Conservation (phyloP, 23 tunicate species). For the Ascidia mentula region DNA sequence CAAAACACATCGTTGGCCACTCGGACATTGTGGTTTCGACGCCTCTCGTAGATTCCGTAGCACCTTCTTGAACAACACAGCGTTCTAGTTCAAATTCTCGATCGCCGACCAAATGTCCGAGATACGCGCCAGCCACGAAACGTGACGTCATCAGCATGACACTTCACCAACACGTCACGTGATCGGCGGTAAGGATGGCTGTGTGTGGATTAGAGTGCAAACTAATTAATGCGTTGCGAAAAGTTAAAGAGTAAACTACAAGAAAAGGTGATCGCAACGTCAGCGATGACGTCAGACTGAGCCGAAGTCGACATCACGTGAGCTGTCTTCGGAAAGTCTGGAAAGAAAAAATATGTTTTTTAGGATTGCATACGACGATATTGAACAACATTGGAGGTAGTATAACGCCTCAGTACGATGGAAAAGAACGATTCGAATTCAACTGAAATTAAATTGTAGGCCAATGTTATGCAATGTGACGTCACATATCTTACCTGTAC, state of each 20-base stretch:
- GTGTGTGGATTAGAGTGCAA: neutral
- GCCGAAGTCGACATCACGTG: neutral
- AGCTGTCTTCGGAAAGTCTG: neutral
- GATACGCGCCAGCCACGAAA: neutral
- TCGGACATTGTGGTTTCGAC: neutral
- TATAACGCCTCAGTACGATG: no score
- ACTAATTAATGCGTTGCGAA: neutral
- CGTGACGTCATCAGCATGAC: neutral
- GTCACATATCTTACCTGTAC: constrained; percentile 16
- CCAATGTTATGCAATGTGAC: no score
- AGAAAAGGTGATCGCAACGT: neutral
- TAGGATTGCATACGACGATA: no score
- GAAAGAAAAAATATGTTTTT: neutral
- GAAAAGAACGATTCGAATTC: no score
- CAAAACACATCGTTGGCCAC: neutral
- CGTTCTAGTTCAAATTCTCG: neutral
- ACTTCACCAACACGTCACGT: constrained; percentile 6
- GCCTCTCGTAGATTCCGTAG: neutral
- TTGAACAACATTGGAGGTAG: neutral
- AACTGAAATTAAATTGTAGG: no score
- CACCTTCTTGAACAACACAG: neutral
- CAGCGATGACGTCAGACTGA: neutral
- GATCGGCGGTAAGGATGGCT: neutral
- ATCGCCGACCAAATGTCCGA: neutral
- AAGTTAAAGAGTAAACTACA: neutral